Base-by-base conservation (phyloP, 2,888 invertebrate species). In the Ichneumoninae sp. region DNA sequence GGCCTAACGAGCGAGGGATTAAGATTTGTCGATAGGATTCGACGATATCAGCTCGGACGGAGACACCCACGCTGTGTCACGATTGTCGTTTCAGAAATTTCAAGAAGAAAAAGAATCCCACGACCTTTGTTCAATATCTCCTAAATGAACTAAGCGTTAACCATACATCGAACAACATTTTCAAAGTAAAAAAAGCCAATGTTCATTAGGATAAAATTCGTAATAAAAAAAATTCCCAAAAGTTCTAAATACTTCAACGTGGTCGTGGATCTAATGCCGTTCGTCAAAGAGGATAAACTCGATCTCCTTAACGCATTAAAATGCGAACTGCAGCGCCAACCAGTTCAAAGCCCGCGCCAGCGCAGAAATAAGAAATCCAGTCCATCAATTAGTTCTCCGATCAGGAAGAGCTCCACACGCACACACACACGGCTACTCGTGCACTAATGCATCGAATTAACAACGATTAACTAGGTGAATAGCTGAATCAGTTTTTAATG, bases 1-100 rank as follows among this genome's bases (percentile, higher is more conserved):
- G 90, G 74, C 88, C 88, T 91, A 92, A 91, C 91, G 90, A 90
- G 90, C 89, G 62, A 62, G 82, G 86, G 86, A 89, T 89, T 88
- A 88, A 88, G 90, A 91, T 91, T 89, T 88, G 87, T 89, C 89
- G 91, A 91, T 90, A 88, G 87, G 66, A 88, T 84, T 79, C 74
- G 66, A 76, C 77, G 90, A 91, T 91, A 91, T 87, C 82, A 7
- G 62, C 77, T n/a, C 44, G 52, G 74, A 66, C 60, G 66, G 68
- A 83, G 83, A 88, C 90, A 83, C 84, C 87, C 87, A 85, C 88
- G 84, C 82, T 74, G 83, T 69, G 57, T 79, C 82, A 80, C 75
- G 82, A 82, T 40, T 66, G 76, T 50, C 62, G 40, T 65, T 60
- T 54, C 47, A 19, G 44, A 54, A 66, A 47, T 47, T 47, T 3